Evolutionary conservation across 2,113 vertebrate species (phyloP), one percentile per base, ranked within the genome.

Genomic region (Saccopteryx leptura): DNA sequence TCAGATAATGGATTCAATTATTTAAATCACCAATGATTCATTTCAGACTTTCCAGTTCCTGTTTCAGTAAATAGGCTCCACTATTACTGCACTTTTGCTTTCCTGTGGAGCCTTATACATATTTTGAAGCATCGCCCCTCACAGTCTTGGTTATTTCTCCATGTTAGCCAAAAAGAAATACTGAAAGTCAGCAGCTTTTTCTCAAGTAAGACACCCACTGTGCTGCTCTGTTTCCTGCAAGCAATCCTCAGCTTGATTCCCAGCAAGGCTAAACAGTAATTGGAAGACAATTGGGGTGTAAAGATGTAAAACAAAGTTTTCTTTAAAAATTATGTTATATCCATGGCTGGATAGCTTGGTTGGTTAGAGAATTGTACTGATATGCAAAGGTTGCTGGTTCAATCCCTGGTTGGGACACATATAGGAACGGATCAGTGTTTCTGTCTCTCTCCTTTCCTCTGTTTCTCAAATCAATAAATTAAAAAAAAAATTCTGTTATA

Each of bases 241-340:
- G 14, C 52, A 78, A 18, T 50, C 18, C 15, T 93, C 13, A 72
- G 56, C 31, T 94, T 66, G 23, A 26, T n/a, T 63, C 61, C 39
- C 31, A 33, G 60, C 9, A n/a, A 85, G 60, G 39, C 54, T 68
- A 85, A 63, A 92, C 48, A 58, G 46, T 89, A 83, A 88, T 13
- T 86, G 17, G 54, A 74, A 92, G 80, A 6, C 56, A 46, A 0
- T 5, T n/a, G 46, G 26, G 60, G 31, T 56, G 6, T 15, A 86
- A 23, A 46, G 13, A 75, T 81, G 10, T 88, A 71, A 58, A 83
- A 91, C 13, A 69, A 84, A 84, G 17, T 76, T 96, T 93, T 80
- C 28, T 89, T 91, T 88, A 72, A 81, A 94, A 69, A 39, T 39
- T 39, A 39, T 39, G 39, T 39, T 39, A 39, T 39, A 39, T 39